Conservation (phyloP, 2,888 invertebrate genomes). For the Phoenoteleia sp. region DNA sequence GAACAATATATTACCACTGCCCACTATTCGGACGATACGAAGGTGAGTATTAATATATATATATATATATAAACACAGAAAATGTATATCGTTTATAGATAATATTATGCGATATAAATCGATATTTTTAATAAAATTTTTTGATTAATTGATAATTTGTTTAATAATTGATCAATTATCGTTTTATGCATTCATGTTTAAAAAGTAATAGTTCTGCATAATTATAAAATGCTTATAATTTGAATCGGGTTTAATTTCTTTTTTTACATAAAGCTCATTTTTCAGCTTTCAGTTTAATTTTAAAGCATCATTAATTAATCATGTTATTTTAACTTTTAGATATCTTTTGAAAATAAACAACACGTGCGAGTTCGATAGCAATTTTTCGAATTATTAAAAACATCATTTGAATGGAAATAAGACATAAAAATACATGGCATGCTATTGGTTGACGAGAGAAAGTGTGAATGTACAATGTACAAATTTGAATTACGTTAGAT, state of each 20-base stretch:
- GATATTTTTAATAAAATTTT: background rate
- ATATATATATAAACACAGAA: background rate
- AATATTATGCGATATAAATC: background rate
- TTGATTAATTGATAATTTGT: background rate
- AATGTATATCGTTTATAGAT: no score
- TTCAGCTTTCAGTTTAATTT: background rate
- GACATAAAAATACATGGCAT: background rate
- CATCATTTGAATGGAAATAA: background rate
- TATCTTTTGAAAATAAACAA: background rate
- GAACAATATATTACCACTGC: background rate
- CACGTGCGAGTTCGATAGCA: background rate
- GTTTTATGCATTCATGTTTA: background rate
- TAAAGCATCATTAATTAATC: background rate
- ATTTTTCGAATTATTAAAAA: background rate
- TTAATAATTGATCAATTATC: no score
- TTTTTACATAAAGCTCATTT: no score
- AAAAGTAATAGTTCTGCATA: background rate
- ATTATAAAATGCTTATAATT: no score
- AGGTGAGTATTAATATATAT: background rate
- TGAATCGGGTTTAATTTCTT: no score
- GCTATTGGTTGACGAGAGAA: background rate
- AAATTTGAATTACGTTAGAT: conserved; percentile 36
- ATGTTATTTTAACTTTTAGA: background rate
- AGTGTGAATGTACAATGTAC: conserved; percentile 2
- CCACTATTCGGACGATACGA: conserved; percentile 2